Percentiles rank a stretch among this genome's conserved stretches.
Evolutionary conservation across 2,797 vertebrate species (phyloP).

Genomic region (Crocodylus rhombifer): DNA sequence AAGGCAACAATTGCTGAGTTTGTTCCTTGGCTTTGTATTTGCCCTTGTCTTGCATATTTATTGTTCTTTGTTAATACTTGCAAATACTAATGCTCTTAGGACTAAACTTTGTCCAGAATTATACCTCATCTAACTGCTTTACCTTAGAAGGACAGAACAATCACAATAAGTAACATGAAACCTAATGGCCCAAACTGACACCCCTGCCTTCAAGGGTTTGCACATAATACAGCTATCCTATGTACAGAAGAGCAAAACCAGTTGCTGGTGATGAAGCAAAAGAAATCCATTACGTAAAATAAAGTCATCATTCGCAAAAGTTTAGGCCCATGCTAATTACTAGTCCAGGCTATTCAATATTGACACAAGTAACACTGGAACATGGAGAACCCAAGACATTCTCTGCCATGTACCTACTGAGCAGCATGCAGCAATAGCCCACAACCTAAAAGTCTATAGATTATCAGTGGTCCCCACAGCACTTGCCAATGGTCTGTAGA

Average conservation of each 20-base stretch:
- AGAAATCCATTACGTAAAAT: background rate
- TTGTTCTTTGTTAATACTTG: constrained; percentile 55
- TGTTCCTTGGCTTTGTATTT: constrained; percentile 55
- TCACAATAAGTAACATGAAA: constrained; percentile 30
- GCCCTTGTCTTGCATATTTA: constrained; percentile 39
- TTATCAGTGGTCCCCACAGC: background rate
- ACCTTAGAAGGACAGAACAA: background rate
- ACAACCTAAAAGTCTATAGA: background rate
- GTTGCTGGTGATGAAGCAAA: background rate
- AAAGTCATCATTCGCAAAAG: background rate
- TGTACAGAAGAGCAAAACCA: background rate
- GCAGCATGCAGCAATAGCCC: background rate
- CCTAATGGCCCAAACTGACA: constrained; percentile 37
- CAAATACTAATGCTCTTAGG: constrained; percentile 50
- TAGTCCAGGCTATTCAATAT: background rate
- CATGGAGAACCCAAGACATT: background rate
- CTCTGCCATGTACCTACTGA: background rate
- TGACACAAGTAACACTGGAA: background rate
- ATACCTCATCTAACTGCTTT: constrained; percentile 32
- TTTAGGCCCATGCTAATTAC: background rate
- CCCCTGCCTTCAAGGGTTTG: background rate
- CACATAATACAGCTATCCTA: background rate
- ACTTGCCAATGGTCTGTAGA: background rate
- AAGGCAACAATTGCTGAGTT: constrained; percentile 16
- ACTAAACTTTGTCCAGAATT: constrained; percentile 41